Conservation (phyloP, 2,797 vertebrate species). For the Muscicapa comitata region DNA sequence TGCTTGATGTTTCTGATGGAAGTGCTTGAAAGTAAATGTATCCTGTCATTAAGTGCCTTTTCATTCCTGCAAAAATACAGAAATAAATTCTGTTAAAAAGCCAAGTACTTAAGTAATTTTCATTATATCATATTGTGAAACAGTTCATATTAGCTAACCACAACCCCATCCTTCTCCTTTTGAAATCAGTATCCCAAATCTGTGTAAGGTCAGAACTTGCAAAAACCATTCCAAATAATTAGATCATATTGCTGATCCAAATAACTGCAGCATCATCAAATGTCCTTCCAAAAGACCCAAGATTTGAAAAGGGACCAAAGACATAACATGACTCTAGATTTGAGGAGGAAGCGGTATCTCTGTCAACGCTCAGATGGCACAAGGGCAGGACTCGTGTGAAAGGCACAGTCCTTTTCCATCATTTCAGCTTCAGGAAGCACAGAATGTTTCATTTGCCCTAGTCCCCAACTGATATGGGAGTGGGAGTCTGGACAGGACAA, state of each 20-base stretch:
- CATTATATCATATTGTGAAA: not conserved
- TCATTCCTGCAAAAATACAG: not conserved
- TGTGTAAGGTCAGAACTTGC: not conserved
- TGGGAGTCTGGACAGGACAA: not conserved
- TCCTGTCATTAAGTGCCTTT: not conserved
- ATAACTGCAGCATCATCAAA: not conserved
- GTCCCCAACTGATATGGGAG: not conserved
- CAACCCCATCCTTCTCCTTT: not conserved
- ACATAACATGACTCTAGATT: not conserved
- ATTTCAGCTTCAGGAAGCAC: not conserved
- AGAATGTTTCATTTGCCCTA: not conserved
- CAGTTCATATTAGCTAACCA: not conserved
- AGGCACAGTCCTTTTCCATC: not conserved
- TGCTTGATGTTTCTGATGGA: conserved; percentile 32
- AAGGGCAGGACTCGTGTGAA: not conserved
- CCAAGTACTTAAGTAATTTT: not conserved
- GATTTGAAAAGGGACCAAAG: not conserved
- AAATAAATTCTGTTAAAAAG: not conserved
- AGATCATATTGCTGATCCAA: not conserved
- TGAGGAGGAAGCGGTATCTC: not conserved
- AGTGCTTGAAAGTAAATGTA: not conserved
- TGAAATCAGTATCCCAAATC: not conserved
- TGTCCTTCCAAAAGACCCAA: not conserved
- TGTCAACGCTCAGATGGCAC: not conserved
- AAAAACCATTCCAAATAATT: not conserved